Evolutionary conservation across 2,888 invertebrate genomes (phyloP), one percentile per base, ranked within the genome.

Genomic region (Psylliodes chrysocephalus): DNA sequence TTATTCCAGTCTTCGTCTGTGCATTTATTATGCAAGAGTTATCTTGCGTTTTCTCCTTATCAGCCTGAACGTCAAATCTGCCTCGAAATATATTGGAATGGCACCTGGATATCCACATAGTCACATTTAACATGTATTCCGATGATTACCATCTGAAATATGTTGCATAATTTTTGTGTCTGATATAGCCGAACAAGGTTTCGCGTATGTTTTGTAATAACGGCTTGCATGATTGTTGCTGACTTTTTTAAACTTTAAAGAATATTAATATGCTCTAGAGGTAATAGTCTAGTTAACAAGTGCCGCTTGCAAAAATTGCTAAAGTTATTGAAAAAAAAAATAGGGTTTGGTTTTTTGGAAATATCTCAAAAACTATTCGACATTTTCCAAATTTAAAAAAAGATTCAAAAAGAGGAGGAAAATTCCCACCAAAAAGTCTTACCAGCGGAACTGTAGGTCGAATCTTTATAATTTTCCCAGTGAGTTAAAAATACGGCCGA

Each of bases 1-100:
- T 42, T n/a, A n/a, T n/a, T 18, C 42, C 28, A 8, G 28, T 30
- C 28, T 49, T 49, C 25, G 14, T 17, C 28, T 35, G 8, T 18
- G 19, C 61, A 60, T 60, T 64, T 61, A 61, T 64, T 64, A 61
- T 56, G 64, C 52, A 60, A 49, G 33, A 44, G 15, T 49, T 55
- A 53, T 46, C 61, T 64, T 51, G 60, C 40, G 52, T 28, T 55
- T 53, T 35, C 53, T 28, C 40, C 61, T 64, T 61, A 64, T 64
- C 64, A 18, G 64, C 19, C 35, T 56, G 18, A 30, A 60, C 42
- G 64, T 64, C 64, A 64, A 64, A 63, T 57, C 52, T 44, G 40
- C 52, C 44, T 35, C 19, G 52, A 40, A 57, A 63, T 53, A 56
- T 56, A 63, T 56, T 56, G 25, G 49, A 35, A 44, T 44, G 42